These are phyloP conservation scores for Arvicanthis niloticus DNA, from an alignment of 2,113 vertebrate species.

Conservation along the genomic window DNA sequence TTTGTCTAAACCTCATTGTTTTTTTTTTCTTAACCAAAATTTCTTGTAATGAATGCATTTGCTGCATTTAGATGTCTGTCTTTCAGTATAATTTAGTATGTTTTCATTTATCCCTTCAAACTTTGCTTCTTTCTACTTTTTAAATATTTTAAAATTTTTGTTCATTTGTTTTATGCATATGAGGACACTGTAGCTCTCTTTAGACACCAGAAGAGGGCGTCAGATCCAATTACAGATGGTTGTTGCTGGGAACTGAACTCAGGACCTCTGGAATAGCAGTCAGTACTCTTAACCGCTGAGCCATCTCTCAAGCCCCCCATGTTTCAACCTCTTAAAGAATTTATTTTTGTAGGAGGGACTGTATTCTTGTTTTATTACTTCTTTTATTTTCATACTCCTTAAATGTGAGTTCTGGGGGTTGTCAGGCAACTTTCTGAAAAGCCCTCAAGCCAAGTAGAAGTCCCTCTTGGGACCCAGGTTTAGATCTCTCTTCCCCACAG, in stretches of 20 bases:
- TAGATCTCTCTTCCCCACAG: not conserved
- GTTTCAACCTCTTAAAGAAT: not conserved
- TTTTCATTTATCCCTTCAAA: not conserved
- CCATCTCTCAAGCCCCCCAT: too few relatives aligned
- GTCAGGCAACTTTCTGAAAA: not conserved
- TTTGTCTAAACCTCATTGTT: conserved; percentile 9
- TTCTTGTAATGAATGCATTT: conserved; percentile 39
- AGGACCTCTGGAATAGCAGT: too few relatives aligned
- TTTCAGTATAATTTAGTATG: conserved; percentile 23
- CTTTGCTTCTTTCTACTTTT: conserved; percentile 3
- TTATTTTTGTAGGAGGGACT: not conserved
- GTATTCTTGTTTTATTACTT: not conserved
- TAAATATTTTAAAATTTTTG: not conserved
- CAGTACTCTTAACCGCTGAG: too few relatives aligned
- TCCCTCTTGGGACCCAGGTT: not conserved
- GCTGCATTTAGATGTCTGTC: not conserved
- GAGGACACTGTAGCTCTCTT: too few relatives aligned
- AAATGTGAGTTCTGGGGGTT: not conserved
- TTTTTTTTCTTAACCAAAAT: conserved; percentile 18
- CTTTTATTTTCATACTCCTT: not conserved
- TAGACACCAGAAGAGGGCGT: too few relatives aligned
- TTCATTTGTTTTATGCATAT: too few relatives aligned
- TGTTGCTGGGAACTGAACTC: not conserved
- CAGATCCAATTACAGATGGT: too few relatives aligned
- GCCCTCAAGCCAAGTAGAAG: not conserved